Evolutionary conservation across 2,888 invertebrate genomes (phyloP).

Genomic region (Panzeria rudis): DNA sequence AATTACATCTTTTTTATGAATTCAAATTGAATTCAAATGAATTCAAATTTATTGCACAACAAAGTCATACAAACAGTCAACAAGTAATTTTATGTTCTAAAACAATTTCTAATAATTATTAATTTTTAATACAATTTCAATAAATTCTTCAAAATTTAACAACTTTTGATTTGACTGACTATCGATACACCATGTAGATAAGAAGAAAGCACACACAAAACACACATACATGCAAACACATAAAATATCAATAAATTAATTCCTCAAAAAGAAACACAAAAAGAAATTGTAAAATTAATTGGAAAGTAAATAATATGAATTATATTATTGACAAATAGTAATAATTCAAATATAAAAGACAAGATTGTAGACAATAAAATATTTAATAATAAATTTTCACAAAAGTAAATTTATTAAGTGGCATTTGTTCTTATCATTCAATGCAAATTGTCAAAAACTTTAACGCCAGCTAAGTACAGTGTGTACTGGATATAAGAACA

Average conservation of each 20-base stretch:
- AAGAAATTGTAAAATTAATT: slow-evolving; percentile 28
- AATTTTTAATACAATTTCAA: slow-evolving; percentile 13
- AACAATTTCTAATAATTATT: not conserved
- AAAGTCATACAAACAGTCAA: not conserved
- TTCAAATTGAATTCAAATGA: not conserved
- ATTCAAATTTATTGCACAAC: not conserved
- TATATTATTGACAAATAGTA: slow-evolving; percentile 23
- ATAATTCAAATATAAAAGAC: slow-evolving; percentile 47
- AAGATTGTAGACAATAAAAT: slow-evolving; percentile 9
- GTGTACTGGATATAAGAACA: not conserved
- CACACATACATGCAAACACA: not conserved
- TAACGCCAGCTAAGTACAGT: not conserved
- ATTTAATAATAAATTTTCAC: slow-evolving; percentile 23
- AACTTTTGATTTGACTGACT: slow-evolving; percentile 4
- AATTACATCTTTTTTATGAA: too few species aligned
- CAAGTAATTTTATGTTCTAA: not conserved
- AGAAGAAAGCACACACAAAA: not conserved
- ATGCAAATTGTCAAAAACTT: slow-evolving; percentile 46
- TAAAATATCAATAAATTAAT: not conserved
- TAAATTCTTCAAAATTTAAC: slow-evolving; percentile 22
- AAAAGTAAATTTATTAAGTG: slow-evolving; percentile 24
- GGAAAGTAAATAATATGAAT: slow-evolving; percentile 39
- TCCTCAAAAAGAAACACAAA: slow-evolving; percentile 12
- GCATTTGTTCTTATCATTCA: slow-evolving; percentile 44
- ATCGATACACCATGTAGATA: not conserved